phyloP scores from a whole-genome alignment of 2,888 invertebrate genomes.

The Magallana nippona region DNA sequence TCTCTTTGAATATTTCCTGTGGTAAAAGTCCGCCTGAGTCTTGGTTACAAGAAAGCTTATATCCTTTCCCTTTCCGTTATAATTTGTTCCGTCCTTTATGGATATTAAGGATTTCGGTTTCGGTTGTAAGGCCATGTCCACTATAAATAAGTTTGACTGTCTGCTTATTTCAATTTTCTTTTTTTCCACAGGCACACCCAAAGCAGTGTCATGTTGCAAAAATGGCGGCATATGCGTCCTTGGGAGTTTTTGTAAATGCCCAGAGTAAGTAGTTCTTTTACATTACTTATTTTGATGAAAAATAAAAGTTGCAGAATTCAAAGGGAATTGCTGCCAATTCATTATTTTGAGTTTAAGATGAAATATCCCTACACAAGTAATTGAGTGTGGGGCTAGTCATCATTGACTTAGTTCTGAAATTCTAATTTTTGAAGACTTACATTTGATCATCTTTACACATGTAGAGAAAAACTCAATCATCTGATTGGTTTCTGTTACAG shows the following conservation, averaged over 20 bases:
- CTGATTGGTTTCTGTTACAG: slow-evolving; percentile 45
- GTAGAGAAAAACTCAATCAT: not conserved
- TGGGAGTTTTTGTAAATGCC: slow-evolving; percentile 55
- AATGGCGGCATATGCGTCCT: slow-evolving; percentile 55
- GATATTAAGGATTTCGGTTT: no score
- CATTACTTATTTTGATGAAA: not conserved
- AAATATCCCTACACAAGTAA: no score
- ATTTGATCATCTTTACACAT: not conserved
- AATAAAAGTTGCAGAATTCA: not conserved
- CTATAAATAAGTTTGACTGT: not conserved
- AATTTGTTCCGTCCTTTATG: no score
- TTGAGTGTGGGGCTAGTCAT: no score
- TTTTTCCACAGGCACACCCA: not conserved
- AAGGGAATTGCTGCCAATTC: not conserved
- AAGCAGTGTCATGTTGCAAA: slow-evolving; percentile 46
- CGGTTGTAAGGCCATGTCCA: no score
- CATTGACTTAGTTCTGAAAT: no score
- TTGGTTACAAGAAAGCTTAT: no score
- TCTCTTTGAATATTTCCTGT: no score
- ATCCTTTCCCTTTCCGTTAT: no score
- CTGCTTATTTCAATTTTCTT: not conserved
- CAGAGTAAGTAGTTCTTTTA: slow-evolving; percentile 49
- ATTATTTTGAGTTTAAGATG: no score
- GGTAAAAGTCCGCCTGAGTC: no score
- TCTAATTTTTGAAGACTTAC: not conserved